Evolutionary conservation across 2,797 vertebrate species (phyloP).

Genomic region (Pipistrellus pipistrellus): DNA sequence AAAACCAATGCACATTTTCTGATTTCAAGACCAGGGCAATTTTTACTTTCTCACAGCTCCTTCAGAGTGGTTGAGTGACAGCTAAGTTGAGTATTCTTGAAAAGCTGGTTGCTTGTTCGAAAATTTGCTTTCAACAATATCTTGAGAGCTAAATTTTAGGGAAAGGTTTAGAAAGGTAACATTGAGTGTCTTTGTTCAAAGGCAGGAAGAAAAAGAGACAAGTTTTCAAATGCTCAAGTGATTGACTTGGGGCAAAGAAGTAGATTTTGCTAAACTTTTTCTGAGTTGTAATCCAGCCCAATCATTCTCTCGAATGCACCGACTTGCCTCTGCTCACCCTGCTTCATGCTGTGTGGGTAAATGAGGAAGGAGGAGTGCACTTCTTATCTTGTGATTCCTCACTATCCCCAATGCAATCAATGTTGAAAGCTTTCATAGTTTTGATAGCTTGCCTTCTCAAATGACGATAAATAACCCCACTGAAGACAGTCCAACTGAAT

Average conservation of each 20-base stretch:
- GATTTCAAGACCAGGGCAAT: not conserved
- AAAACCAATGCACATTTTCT: constrained; percentile 51
- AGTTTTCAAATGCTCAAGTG: constrained; percentile 62
- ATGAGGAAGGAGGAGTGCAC: constrained; percentile 34
- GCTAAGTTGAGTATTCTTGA: constrained; percentile 72
- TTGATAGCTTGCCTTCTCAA: constrained; percentile 54
- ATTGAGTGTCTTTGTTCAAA: constrained; percentile 74
- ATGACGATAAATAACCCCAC: constrained; percentile 54
- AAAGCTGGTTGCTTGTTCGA: constrained; percentile 43
- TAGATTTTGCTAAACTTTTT: constrained; percentile 68
- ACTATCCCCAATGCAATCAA: not conserved
- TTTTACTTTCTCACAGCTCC: constrained; percentile 37
- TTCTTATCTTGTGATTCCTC: constrained; percentile 39
- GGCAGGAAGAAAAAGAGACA: constrained; percentile 47
- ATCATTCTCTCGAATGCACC: not conserved
- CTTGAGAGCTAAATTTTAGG: constrained; percentile 68
- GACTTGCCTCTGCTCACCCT: not conserved
- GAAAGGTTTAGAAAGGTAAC: constrained; percentile 70
- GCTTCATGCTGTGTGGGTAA: not conserved
- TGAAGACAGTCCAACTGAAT: constrained; percentile 68
- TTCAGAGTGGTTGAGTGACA: constrained; percentile 71
- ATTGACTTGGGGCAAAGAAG: constrained; percentile 59
- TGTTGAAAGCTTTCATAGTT: constrained; percentile 55
- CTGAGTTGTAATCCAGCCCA: constrained; percentile 53
- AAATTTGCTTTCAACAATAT: constrained; percentile 71